These are phyloP conservation scores for Phalloptychus januarius DNA, from an alignment of 2,797 vertebrate genomes.

Conservation along the genomic window DNA sequence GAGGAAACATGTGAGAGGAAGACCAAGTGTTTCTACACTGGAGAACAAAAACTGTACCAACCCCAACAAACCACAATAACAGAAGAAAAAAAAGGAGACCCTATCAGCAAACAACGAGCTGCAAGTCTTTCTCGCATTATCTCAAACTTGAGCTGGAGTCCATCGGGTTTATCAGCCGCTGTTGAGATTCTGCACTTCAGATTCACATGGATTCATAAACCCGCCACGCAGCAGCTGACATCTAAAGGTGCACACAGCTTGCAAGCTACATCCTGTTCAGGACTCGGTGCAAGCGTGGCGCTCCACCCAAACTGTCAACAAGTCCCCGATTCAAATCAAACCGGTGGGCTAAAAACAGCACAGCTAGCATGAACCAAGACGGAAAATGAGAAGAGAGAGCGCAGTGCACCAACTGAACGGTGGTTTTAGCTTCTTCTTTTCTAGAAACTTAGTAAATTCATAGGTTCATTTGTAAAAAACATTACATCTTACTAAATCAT, in stretches of 20 bases:
- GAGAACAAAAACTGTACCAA: constrained; percentile 20
- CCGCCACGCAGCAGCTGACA: constrained; percentile 21
- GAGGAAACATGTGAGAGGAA: constrained; percentile 56
- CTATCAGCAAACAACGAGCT: constrained; percentile 4
- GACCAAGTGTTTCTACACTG: constrained; percentile 47
- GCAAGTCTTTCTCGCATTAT: constrained; percentile 6
- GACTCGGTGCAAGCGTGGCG: constrained; percentile 43
- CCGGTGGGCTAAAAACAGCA: constrained; percentile 5
- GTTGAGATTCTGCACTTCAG: constrained; percentile 12
- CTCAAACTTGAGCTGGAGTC: neutral
- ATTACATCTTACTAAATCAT: too few species aligned
- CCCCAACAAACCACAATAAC: constrained; percentile 49
- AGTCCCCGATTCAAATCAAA: constrained; percentile 52
- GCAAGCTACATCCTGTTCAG: constrained; percentile 68
- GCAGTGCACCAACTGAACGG: neutral
- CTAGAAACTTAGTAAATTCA: constrained; percentile 3
- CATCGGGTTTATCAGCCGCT: neutral
- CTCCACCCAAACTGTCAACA: constrained; percentile 77
- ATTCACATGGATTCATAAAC: constrained; percentile 32
- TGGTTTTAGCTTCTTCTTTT: neutral
- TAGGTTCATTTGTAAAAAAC: neutral
- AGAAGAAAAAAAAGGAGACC: neutral
- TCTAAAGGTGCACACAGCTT: constrained; percentile 33
- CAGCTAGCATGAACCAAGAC: constrained; percentile 6
- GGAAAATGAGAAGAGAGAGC: constrained; percentile 2